Evolutionary conservation across 2,888 invertebrate genomes (phyloP).

Genomic region (Andrena flavipes): DNA sequence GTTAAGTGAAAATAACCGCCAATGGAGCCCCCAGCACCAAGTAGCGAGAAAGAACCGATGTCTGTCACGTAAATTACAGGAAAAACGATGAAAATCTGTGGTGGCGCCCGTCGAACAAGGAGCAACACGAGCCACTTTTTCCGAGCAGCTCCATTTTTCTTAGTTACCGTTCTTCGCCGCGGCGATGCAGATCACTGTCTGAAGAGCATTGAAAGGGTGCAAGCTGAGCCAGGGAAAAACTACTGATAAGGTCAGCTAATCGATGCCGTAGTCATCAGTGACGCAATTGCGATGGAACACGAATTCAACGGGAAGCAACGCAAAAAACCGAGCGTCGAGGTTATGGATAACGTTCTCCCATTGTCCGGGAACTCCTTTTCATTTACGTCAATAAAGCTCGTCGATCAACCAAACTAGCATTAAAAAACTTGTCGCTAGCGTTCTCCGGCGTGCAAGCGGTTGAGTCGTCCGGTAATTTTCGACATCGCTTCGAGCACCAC

Average conservation of each 20-base stretch:
- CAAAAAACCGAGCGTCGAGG: neutral
- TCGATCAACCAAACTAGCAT: slow-evolving; percentile 10
- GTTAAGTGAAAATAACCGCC: neutral
- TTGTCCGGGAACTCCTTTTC: neutral
- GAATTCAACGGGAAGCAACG: neutral
- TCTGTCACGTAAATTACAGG: slow-evolving; percentile 2
- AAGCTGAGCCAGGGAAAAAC: neutral
- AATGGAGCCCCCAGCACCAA: neutral
- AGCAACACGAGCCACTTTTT: neutral
- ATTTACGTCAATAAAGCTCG: slow-evolving; percentile 18
- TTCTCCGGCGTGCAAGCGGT: neutral
- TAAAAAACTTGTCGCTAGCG: slow-evolving; percentile 3
- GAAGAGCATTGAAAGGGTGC: neutral
- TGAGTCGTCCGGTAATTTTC: neutral
- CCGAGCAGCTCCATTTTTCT: slow-evolving; percentile 16
- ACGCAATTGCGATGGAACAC: neutral
- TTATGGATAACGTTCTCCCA: neutral
- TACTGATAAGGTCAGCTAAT: slow-evolving; percentile 22
- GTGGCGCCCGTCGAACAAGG: neutral
- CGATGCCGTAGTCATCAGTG: slow-evolving; percentile 22
- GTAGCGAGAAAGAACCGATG: neutral
- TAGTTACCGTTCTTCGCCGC: neutral
- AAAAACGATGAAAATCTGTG: neutral
- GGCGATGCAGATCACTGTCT: slow-evolving; percentile 4
- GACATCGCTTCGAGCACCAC: neutral